phyloP scores from a whole-genome alignment of 2,888 invertebrate genomes.

The Xanthia icteritia region DNA sequence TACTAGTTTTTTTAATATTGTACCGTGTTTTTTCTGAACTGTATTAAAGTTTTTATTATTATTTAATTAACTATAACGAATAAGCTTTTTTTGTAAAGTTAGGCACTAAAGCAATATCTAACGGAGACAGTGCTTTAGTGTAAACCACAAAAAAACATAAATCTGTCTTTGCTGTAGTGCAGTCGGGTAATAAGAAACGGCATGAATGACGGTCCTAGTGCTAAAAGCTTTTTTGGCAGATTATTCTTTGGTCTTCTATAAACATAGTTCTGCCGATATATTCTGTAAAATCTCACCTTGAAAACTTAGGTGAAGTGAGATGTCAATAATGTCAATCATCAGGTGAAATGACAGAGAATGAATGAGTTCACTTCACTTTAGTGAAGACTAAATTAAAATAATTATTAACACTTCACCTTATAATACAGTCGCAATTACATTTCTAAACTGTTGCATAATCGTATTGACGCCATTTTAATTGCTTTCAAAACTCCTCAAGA shows the following conservation, averaged over 20 bases:
- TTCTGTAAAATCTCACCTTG: too few species aligned
- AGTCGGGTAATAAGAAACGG: not conserved
- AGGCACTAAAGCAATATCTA: too few species aligned
- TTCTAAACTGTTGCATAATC: conserved; percentile 46
- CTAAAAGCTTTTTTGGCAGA: conserved; percentile 22
- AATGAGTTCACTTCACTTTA: too few species aligned
- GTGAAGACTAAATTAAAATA: too few species aligned
- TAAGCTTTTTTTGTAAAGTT: too few species aligned
- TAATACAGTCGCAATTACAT: conserved; percentile 35
- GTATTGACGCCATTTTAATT: conserved; percentile 57
- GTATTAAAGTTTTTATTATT: too few species aligned
- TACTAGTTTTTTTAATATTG: too few species aligned
- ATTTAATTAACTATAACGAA: too few species aligned
- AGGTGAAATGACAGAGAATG: too few species aligned
- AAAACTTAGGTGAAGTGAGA: too few species aligned
- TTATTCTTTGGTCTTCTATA: not conserved
- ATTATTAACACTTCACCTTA: conserved; percentile 9
- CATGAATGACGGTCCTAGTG: not conserved
- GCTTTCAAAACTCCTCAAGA: conserved; percentile 56
- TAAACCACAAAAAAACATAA: not conserved
- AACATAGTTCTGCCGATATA: not conserved
- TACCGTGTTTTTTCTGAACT: too few species aligned
- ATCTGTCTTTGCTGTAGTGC: not conserved
- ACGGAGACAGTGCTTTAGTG: not conserved
- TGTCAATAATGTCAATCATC: too few species aligned